Percentiles rank a stretch among this genome's conserved stretches.
These are phyloP conservation scores for Hemistola chrysoprasaria DNA, from an alignment of 2,888 invertebrate species.

Conservation along the genomic window DNA sequence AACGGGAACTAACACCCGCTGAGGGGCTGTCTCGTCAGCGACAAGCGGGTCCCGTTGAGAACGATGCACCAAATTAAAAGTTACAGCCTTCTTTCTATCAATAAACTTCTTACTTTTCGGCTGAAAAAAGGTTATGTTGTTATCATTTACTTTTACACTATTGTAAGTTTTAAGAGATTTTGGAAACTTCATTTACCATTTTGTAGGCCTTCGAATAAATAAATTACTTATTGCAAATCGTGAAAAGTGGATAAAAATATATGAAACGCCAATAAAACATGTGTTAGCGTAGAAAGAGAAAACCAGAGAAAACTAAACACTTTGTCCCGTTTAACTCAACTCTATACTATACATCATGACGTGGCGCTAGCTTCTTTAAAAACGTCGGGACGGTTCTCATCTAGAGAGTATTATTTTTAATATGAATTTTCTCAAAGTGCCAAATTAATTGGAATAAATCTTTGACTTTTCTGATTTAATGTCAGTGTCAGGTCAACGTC, in stretches of 20 bases:
- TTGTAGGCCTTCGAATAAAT: constrained; percentile 25
- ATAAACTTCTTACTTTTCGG: constrained; percentile 91
- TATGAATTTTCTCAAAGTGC: too few relatives aligned
- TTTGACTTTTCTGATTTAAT: too few relatives aligned
- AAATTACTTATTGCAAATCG: constrained; percentile 12
- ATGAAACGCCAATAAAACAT: too few relatives aligned
- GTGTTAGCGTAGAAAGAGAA: too few relatives aligned
- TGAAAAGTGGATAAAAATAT: constrained; percentile 1
- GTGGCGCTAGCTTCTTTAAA: too few relatives aligned
- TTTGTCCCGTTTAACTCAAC: too few relatives aligned
- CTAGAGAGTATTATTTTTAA: too few relatives aligned
- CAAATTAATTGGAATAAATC: too few relatives aligned
- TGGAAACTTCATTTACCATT: constrained; percentile 44
- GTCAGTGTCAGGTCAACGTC: too few relatives aligned
- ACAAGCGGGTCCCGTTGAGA: constrained; percentile 96
- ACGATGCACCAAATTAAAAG: constrained; percentile 95
- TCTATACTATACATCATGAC: too few relatives aligned
- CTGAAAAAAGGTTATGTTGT: constrained; percentile 59
- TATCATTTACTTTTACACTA: background rate
- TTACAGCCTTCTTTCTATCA: constrained; percentile 94
- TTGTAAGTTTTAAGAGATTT: background rate
- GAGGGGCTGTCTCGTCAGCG: constrained; percentile 94
- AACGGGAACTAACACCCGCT: constrained; percentile 90
- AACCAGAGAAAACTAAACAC: too few relatives aligned
- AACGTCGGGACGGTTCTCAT: too few relatives aligned